phyloP scores from a whole-genome alignment of 2,113 vertebrate species.

The Casuarius casuarius region DNA sequence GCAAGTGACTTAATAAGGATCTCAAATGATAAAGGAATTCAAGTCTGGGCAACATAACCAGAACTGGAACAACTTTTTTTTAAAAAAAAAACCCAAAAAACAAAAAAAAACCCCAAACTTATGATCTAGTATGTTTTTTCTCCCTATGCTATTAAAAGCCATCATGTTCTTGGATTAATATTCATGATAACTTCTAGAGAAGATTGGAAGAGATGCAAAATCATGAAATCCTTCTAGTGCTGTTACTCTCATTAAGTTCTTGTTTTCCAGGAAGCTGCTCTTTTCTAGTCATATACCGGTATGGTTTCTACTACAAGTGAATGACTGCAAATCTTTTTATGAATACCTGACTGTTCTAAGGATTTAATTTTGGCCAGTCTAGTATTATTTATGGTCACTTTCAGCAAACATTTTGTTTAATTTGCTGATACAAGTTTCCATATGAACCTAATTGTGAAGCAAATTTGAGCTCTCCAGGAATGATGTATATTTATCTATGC shows the following conservation, averaged over 20 bases:
- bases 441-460: not conserved
- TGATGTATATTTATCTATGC: not conserved
- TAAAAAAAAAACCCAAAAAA: too few species aligned
- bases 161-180: conserved; percentile 35
- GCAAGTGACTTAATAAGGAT: conserved; percentile 72
- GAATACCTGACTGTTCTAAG: not conserved
- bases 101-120: not conserved
- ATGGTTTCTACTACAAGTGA: not conserved
- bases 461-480: not conserved
- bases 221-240: not conserved
- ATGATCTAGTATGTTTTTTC: not conserved
- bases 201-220: not conserved
- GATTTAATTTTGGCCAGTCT: not conserved
- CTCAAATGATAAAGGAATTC: conserved; percentile 70
- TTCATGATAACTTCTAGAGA: not conserved
- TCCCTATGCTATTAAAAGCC: not conserved
- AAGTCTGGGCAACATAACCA: conserved; percentile 51
- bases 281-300: not conserved
- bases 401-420: not conserved
- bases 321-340: not conserved
- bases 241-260: not conserved
- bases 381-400: not conserved
- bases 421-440: not conserved
- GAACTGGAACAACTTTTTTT: not conserved
- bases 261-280: not conserved